phyloP scores from a whole-genome alignment of 1,140 invertebrate genomes.

The Bombus confusus region DNA sequence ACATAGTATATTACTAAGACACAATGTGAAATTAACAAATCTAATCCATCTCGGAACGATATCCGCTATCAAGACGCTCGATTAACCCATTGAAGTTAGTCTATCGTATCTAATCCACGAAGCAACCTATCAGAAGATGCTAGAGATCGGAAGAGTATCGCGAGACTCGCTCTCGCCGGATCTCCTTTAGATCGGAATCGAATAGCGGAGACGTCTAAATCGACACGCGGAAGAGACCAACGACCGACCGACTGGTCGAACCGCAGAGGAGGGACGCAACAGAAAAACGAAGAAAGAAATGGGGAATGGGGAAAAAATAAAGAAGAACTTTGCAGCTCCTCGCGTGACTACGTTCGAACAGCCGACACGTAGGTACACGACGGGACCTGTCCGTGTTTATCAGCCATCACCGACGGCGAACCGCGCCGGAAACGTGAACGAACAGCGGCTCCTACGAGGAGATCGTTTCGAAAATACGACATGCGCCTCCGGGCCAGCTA shows the following conservation, averaged over 20 bases:
- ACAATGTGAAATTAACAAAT: no score
- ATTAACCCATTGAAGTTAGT: not conserved
- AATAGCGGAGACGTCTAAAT: conserved; percentile 67
- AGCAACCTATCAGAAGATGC: no score
- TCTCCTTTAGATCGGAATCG: conserved; percentile 65
- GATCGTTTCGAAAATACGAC: conserved; percentile 31
- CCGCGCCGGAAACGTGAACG: conserved; percentile 63
- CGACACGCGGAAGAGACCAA: conserved; percentile 67
- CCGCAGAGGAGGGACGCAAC: conserved; percentile 5
- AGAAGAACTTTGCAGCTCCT: conserved; percentile 47
- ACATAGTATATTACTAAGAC: no score
- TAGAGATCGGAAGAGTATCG: no score
- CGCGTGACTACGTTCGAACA: conserved; percentile 66
- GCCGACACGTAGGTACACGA: conserved; percentile 66
- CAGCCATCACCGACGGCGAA: conserved; percentile 66
- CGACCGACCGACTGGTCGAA: conserved; percentile 40
- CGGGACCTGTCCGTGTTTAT: conserved; percentile 67
- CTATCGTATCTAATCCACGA: not conserved
- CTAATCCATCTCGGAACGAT: not conserved
- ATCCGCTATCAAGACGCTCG: not conserved
- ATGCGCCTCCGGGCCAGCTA: not conserved
- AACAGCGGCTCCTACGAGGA: conserved; percentile 37
- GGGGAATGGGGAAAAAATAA: conserved; percentile 13
- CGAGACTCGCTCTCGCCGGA: not conserved
- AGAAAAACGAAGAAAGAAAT: not conserved